phyloP scores from a whole-genome alignment of 2,113 vertebrate genomes.

The Oncorhynchus nerka region DNA sequence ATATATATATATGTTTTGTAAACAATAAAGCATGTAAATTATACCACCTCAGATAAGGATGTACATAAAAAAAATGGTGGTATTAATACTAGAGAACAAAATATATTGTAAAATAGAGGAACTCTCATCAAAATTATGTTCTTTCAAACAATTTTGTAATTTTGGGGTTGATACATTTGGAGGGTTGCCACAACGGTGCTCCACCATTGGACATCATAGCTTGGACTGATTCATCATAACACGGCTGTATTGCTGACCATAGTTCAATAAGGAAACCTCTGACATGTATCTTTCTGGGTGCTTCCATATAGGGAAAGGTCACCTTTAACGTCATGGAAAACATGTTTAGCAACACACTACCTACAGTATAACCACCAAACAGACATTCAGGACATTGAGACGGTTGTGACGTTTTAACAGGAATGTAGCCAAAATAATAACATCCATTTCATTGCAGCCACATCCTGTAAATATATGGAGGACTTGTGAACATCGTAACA shows the following conservation, averaged over 20 bases:
- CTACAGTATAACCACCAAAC: slow-evolving; percentile 68
- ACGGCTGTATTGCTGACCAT: slow-evolving; percentile 19
- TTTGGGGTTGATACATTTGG: slow-evolving; percentile 20
- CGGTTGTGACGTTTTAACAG: slow-evolving; percentile 59
- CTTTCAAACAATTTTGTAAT: neutral
- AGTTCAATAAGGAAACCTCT: slow-evolving; percentile 66
- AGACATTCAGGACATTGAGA: slow-evolving; percentile 66
- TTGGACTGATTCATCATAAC: neutral
- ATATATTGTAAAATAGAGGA: neutral
- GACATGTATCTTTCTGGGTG: slow-evolving; percentile 74
- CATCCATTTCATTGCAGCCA: slow-evolving; percentile 15
- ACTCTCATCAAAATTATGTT: neutral
- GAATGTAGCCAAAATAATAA: slow-evolving; percentile 70
- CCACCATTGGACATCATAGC: neutral
- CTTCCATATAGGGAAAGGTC: slow-evolving; percentile 62
- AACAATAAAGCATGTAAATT: neutral
- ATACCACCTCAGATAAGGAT: neutral
- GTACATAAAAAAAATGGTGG: neutral
- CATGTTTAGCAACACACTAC: slow-evolving; percentile 19
- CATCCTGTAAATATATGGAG: slow-evolving; percentile 17
- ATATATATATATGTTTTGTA: neutral
- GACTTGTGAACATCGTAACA: slow-evolving; percentile 27
- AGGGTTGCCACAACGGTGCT: slow-evolving; percentile 38
- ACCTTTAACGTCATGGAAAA: slow-evolving; percentile 39
- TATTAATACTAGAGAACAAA: neutral